Evolutionary conservation across 2,113 vertebrate species (phyloP), one percentile per base, ranked within the genome.

Genomic region (Bufo bufo): DNA sequence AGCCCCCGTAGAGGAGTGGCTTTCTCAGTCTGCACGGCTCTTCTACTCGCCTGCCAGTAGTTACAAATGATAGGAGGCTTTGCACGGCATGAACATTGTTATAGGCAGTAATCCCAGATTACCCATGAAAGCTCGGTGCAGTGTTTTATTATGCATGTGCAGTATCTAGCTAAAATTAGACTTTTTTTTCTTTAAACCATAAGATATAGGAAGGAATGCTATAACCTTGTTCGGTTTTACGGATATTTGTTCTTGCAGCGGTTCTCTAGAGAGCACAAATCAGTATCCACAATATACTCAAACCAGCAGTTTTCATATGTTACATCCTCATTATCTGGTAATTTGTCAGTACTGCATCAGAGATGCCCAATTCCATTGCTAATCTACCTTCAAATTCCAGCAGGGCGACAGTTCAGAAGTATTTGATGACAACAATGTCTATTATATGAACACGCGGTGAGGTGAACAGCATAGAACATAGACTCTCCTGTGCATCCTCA

Each of bases 311-410:
- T 63, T 43, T 85, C 33, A 61, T 49, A 85, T 77, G 84, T 61
- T 85, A 77, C 71, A 77, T 85, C 71, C 84, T 77, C 84, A 85
- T 85, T 85, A 77, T 61, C 72, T 85, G 47, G 54, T 85, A 77
- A 85, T 85, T 85, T 85, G 84, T 85, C 71, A 85, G 72, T 63
- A 77, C 58, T 20, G 84, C 84, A 77, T 49, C 71, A 63, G 45
- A 77, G 72, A 43, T 85, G 84, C 71, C 71, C 71, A 74, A 61
- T 85, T 71, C 71, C 84, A 74, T 85, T 75, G 54, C 69, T 59
- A 45, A 77, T 75, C 10, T 63, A 61, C 72, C 84, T 77, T 75
- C 56, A 61, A 63, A 19, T 43, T 85, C 52, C 45, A 85, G 56
- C 23, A 61, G 19, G 23, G 20, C 6, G 45, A 75, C 19, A 49